Conservation (phyloP, 1,140 invertebrate species). For the Brachionus paranguensis region DNA sequence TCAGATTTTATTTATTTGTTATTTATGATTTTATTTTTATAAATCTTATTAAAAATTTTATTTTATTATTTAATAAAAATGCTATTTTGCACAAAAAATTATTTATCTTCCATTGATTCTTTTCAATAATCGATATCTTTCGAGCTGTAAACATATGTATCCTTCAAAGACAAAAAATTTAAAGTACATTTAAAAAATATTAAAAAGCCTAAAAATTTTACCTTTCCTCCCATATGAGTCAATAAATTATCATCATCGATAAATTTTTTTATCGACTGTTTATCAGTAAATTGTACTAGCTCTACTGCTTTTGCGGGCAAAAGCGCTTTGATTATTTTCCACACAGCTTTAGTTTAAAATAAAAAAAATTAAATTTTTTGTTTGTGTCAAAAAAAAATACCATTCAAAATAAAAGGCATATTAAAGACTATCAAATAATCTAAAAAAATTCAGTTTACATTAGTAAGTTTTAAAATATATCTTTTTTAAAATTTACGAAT, state of each 20-base stretch:
- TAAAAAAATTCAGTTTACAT: not conserved
- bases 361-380: constrained; percentile 22
- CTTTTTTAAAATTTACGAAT: not conserved
- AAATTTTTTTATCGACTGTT: constrained; percentile 66
- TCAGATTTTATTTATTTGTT: no score
- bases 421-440: constrained; percentile 15
- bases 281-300: constrained; percentile 75
- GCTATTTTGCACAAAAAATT: not conserved
- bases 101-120: not conserved
- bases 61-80: no score
- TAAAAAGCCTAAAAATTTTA: not conserved
- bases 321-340: constrained; percentile 78
- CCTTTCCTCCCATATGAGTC: constrained; percentile 70
- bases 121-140: not conserved
- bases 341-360: constrained; percentile 64
- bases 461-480: not conserved
- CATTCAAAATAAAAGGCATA: constrained; percentile 37
- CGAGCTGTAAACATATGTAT: not conserved
- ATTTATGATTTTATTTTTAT: no score
- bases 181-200: not conserved
- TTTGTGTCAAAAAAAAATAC: not conserved
- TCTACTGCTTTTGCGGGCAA: constrained; percentile 76
- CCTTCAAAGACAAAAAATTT: not conserved
- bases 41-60: not conserved
- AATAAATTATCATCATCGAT: constrained; percentile 67